Base-by-base conservation (phyloP, 2,888 invertebrate genomes). In the Caenorhabditis sp. region DNA sequence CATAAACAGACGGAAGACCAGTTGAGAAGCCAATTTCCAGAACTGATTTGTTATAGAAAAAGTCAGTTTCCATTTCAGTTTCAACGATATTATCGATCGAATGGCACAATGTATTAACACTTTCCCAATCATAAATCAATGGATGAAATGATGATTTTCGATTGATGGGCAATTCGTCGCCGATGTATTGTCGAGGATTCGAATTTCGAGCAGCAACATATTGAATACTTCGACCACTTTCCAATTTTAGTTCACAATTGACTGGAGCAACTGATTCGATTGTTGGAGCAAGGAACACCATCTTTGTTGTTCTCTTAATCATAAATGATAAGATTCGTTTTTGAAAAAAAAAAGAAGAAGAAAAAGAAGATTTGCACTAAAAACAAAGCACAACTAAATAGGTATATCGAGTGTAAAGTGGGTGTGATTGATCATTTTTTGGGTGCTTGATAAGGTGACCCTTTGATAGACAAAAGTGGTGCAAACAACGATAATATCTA, bases 1-100 rank as follows among this genome's bases (percentile, higher is more conserved):
- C 86, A 36, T 82, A 83, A 10, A 82, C 79, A 8, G 85, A 79
- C 8, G 85, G 85, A 19, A 86, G 76, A 19, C 85, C 86, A 27
- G 84, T 84, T 24, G 79, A 70, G 70, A 84, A 85, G 17, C 86
- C 86, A 50, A 85, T 82, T 71, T 86, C 85, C 3, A 86, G 76
- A 3, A 86, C 81, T 14, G 76, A 70, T 60, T 84, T 84, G 43
- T 78, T 78, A 27, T 81, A 78, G 69, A 86, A 84, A 57, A 86
- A 76, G 60, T 84, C 79, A 24, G 76, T 77, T 54, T 86, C 84
- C 73, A 79, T 76, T 27, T 86, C 85, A 51, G 78, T 78, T 53
- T 82, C 81, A 23, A 86, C 78, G 43, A 82, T 77, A 23, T 76
- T 67, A 74, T 86, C 86, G 54, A 84, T 67, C 49, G 78, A 69